Conservation (phyloP, 2,888 invertebrate genomes). For the Hirtodrosophila histrioides region DNA sequence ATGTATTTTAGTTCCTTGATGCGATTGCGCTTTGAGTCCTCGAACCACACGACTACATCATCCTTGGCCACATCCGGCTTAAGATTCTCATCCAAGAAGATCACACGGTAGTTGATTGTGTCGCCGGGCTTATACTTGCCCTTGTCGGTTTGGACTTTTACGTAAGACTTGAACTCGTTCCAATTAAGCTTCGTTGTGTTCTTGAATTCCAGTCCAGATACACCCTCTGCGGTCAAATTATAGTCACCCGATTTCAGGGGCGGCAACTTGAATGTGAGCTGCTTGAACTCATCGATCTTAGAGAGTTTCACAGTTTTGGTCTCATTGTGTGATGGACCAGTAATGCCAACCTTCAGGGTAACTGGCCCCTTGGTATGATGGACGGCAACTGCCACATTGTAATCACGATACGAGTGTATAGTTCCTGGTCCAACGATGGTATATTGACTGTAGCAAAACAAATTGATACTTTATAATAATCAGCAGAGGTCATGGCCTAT, state of each 20-base stretch:
- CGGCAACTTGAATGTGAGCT: constrained; percentile 73
- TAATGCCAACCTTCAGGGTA: constrained; percentile 74
- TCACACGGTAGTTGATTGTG: constrained; percentile 88
- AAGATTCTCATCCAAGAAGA: constrained; percentile 88
- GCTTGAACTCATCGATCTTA: constrained; percentile 61
- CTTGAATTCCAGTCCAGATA: constrained; percentile 89
- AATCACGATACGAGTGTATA: constrained; percentile 92
- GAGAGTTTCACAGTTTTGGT: constrained; percentile 65
- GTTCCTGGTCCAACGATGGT: constrained; percentile 92
- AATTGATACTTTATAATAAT: not conserved
- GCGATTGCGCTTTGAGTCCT: constrained; percentile 91
- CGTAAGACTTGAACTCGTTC: constrained; percentile 84
- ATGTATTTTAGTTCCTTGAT: constrained; percentile 92
- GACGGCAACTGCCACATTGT: constrained; percentile 90
- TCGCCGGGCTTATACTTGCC: constrained; percentile 96
- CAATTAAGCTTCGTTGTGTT: constrained; percentile 90
- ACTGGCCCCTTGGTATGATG: constrained; percentile 80
- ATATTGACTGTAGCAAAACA: constrained; percentile 84
- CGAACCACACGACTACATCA: constrained; percentile 87
- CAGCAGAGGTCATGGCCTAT: constrained; percentile 6
- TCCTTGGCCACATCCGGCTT: constrained; percentile 88
- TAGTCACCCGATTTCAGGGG: constrained; percentile 87
- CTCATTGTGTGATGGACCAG: constrained; percentile 75
- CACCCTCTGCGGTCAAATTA: constrained; percentile 89
- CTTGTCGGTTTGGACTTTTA: constrained; percentile 96